These are phyloP conservation scores for Champsocephalus esox DNA, from an alignment of 2,797 vertebrate genomes.

Conservation along the genomic window DNA sequence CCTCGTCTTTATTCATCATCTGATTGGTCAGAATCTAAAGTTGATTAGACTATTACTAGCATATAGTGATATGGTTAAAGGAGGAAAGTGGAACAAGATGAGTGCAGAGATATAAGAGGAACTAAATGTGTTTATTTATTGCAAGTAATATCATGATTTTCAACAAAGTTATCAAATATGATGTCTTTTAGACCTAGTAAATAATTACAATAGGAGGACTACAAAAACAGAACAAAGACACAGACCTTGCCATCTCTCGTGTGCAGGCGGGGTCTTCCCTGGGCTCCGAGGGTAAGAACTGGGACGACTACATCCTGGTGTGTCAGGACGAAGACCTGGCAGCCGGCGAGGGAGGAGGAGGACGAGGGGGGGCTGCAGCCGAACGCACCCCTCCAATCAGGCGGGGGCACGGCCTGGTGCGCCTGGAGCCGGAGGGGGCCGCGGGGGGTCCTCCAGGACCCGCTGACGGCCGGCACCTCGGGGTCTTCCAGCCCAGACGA, in stretches of 20 bases:
- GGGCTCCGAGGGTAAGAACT: slow-evolving; percentile 81
- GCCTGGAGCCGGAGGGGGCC: slow-evolving; percentile 77
- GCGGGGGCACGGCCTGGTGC: slow-evolving; percentile 66
- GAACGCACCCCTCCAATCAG: slow-evolving; percentile 61
- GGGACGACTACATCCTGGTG: slow-evolving; percentile 94
- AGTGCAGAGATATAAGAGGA: too few species aligned
- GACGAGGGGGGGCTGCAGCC: slow-evolving; percentile 19
- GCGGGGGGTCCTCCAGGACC: slow-evolving; percentile 88
- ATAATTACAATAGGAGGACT: too few species aligned
- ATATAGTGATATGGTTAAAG: too few species aligned
- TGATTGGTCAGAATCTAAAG: too few species aligned
- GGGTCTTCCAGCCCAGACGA: slow-evolving; percentile 95
- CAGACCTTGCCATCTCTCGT: background rate
- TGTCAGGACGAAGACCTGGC: slow-evolving; percentile 88
- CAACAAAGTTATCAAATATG: too few species aligned
- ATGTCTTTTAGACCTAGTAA: too few species aligned
- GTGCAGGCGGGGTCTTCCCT: slow-evolving; percentile 55
- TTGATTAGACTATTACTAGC: too few species aligned
- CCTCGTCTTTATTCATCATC: too few species aligned
- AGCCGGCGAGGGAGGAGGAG: slow-evolving; percentile 57
- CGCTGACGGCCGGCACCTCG: slow-evolving; percentile 87
- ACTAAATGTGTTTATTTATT: too few species aligned
- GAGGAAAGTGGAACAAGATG: too few species aligned
- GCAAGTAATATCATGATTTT: too few species aligned
- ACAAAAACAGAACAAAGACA: background rate